Base-by-base conservation (phyloP, 2,797 vertebrate genomes). In the Sebastes cheni region DNA sequence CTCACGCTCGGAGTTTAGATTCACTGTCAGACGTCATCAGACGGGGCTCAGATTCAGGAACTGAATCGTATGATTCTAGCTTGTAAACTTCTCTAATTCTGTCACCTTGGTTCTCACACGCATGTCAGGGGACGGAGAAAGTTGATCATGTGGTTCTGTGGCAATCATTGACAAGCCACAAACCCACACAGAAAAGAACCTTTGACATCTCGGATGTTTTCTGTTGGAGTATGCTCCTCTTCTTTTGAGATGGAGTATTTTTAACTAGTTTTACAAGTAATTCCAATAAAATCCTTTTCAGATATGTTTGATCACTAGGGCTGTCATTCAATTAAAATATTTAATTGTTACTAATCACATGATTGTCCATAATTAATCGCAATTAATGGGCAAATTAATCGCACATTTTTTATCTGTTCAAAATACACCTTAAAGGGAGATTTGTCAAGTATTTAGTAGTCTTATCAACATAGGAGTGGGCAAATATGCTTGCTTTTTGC, bases 31-130 rank as follows among this genome's bases (percentile, higher is more conserved):
- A 29, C 4, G 20, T 81, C 79, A 81, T 22, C 9, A 34, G 80
- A 56, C 29, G 0, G 7, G 9, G 5, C 20, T 75, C 54, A 14
- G n/a, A 71, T 64, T 77, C 27, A 86, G 87, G 85, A 92, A 90
- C 12, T 54, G 67, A 72, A 67, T 72, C 82, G 81, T 85, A 46
- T 56, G 81, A 65, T 72, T 32, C 46, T n/a, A 3, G 30, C 58
- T 61, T 61, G 34, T 72, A 46, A 75, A 68, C 36, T 23, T 29
- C 9, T 50, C 52, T 58, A 10, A 4, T 11, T 11, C 23, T 54
- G 61, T 79, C 72, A 23, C 62, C 27, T 16, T 10, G 50, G 27
- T 13, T 79, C 25, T 78, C 68, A 20, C 6, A 13, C 10, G 3
- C n/a, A 2, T 5, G 22, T 34, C 25, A 39, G 55, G 27, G 23